Evolutionary conservation across 1,140 invertebrate genomes (phyloP).

Genomic region (Bicyclus anynana): DNA sequence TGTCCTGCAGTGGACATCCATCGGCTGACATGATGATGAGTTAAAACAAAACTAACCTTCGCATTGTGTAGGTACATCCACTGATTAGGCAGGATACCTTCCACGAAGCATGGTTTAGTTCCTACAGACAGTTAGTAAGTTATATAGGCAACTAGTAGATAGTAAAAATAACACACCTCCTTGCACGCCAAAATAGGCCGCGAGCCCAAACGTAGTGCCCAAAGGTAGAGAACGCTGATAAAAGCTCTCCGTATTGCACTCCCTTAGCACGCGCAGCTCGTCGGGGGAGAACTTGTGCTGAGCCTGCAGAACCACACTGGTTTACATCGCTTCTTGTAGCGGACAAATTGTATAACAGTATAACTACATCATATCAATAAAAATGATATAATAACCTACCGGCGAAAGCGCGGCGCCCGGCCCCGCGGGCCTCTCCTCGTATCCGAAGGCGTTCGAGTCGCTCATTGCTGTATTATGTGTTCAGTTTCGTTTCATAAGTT

Average conservation of each 20-base stretch:
- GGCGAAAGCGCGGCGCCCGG: conserved; percentile 10
- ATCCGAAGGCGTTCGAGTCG: conserved; percentile 37
- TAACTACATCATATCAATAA: background rate
- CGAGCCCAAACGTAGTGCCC: conserved; percentile 77
- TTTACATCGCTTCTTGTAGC: conserved; percentile 9
- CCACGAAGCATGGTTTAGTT: too few species aligned
- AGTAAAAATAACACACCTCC: conserved; percentile 58
- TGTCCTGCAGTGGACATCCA: too few species aligned
- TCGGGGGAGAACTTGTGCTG: conserved; percentile 80
- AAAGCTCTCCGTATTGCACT: conserved; percentile 86
- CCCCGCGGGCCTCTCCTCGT: conserved; percentile 30
- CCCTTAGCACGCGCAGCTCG: conserved; percentile 81
- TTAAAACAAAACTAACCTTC: too few species aligned
- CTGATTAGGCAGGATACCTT: too few species aligned
- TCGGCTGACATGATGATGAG: too few species aligned
- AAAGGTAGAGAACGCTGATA: conserved; percentile 83
- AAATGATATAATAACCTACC: too few species aligned
- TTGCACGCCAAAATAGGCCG: conserved; percentile 81
- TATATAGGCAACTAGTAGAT: too few species aligned
- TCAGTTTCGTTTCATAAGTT: background rate
- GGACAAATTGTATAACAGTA: background rate
- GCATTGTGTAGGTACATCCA: too few species aligned
- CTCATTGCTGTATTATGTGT: conserved; percentile 27
- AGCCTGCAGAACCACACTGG: conserved; percentile 58
- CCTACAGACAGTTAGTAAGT: too few species aligned